Conservation (phyloP, 2,113 vertebrate genomes). For the Pheucticus melanocephalus region DNA sequence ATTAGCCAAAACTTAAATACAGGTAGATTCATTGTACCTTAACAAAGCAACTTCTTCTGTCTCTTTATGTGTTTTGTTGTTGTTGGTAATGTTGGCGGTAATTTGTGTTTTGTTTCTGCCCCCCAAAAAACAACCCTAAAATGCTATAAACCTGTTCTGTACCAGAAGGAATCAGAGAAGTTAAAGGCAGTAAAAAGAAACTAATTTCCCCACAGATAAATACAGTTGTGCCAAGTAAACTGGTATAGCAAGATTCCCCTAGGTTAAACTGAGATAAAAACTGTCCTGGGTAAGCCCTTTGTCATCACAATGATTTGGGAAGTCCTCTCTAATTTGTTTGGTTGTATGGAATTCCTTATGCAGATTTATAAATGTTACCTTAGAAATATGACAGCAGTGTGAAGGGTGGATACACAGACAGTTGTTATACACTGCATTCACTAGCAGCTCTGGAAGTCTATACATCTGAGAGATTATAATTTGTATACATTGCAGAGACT, state of each 20-base stretch:
- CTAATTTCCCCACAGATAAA: neutral
- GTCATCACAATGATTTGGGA: neutral
- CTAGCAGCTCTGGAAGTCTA: neutral
- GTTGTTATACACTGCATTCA: neutral
- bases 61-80: neutral
- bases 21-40: neutral
- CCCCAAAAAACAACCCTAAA: neutral
- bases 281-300: neutral
- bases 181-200: neutral
- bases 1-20: neutral
- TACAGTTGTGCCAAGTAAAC: neutral
- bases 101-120: neutral
- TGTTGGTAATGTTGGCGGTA: neutral
- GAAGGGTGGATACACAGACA: neutral
- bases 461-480: neutral
- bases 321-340: neutral
- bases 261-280: neutral
- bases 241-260: neutral
- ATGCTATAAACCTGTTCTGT: neutral
- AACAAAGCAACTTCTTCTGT: neutral
- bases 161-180: neutral
- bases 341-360: neutral
- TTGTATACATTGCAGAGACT: neutral
- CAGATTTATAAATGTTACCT: neutral
- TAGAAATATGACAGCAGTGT: neutral